Evolutionary conservation across 2,797 vertebrate species (phyloP).

Genomic region (Lepilemur ruficaudatus): DNA sequence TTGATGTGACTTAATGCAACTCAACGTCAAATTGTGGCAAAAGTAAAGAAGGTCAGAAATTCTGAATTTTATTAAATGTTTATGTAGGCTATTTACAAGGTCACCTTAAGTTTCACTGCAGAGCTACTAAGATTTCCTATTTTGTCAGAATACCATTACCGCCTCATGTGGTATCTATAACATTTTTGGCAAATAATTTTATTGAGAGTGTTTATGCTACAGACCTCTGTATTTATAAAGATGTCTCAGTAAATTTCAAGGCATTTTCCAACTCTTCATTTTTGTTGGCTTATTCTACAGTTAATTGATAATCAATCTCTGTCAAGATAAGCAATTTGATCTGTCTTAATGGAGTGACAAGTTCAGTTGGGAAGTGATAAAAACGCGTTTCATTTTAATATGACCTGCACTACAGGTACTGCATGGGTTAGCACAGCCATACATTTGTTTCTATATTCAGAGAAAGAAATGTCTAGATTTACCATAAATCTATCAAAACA

Average conservation of each 20-base stretch:
- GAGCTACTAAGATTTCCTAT: slow-evolving; percentile 70
- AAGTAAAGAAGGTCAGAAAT: slow-evolving; percentile 71
- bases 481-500: neutral
- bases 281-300: slow-evolving; percentile 66
- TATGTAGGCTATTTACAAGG: slow-evolving; percentile 80
- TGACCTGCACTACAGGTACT: slow-evolving; percentile 44
- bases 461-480: slow-evolving; percentile 1
- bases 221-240: slow-evolving; percentile 77
- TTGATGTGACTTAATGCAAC: slow-evolving; percentile 79
- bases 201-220: slow-evolving; percentile 51
- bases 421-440: neutral
- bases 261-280: slow-evolving; percentile 62
- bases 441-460: slow-evolving; percentile 28
- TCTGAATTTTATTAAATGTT: slow-evolving; percentile 72
- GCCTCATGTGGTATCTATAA: slow-evolving; percentile 58
- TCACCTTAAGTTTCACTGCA: slow-evolving; percentile 81
- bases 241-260: slow-evolving; percentile 76
- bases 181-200: slow-evolving; percentile 72
- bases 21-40: slow-evolving; percentile 75
- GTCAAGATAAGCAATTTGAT: slow-evolving; percentile 80
- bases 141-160: slow-evolving; percentile 73
- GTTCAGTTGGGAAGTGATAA: slow-evolving; percentile 72
- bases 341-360: slow-evolving; percentile 68
- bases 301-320: slow-evolving; percentile 81
- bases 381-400: slow-evolving; percentile 73